A percentile compares a stretch with the other conserved stretches of the same genome.
Evolutionary conservation across 2,797 vertebrate species (phyloP).

Genomic region (Coranthus polyacanthus): DNA sequence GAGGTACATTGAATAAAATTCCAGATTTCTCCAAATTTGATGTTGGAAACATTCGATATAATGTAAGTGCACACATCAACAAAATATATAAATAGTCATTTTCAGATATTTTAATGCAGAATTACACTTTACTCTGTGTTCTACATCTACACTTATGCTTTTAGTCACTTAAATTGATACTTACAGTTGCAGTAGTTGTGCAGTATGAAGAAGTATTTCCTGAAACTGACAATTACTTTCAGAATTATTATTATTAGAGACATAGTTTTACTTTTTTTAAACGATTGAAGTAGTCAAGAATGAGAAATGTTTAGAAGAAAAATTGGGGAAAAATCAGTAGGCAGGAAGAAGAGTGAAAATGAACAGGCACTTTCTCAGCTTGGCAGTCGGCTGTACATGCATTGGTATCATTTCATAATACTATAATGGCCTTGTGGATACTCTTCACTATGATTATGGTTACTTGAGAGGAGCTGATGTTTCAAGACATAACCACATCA

Average conservation of each 20-base stretch:
- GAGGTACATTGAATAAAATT: no score
- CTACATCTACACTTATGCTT: background rate
- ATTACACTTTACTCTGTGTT: background rate
- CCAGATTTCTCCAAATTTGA: no score
- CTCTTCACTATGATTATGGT: constrained; percentile 41
- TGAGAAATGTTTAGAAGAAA: background rate
- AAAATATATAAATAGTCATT: no score
- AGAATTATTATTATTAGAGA: constrained; percentile 10
- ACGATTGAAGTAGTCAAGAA: background rate
- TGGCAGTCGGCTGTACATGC: constrained; percentile 1
- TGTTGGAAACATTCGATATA: no score
- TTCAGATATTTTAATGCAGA: background rate
- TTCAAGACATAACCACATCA: constrained; percentile 43
- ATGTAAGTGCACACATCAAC: background rate
- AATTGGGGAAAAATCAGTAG: background rate
- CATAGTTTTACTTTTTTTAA: background rate
- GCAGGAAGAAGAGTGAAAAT: constrained; percentile 2
- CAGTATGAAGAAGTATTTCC: background rate
- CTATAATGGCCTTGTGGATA: constrained; percentile 22
- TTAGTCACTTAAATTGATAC: constrained; percentile 11
- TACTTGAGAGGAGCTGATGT: constrained; percentile 23
- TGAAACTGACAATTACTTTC: background rate
- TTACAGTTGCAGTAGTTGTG: background rate
- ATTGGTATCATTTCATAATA: constrained; percentile 23
- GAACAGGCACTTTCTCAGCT: constrained; percentile 7